Conservation (phyloP, 2,113 vertebrate genomes). For the Brachyistius frenatus region DNA sequence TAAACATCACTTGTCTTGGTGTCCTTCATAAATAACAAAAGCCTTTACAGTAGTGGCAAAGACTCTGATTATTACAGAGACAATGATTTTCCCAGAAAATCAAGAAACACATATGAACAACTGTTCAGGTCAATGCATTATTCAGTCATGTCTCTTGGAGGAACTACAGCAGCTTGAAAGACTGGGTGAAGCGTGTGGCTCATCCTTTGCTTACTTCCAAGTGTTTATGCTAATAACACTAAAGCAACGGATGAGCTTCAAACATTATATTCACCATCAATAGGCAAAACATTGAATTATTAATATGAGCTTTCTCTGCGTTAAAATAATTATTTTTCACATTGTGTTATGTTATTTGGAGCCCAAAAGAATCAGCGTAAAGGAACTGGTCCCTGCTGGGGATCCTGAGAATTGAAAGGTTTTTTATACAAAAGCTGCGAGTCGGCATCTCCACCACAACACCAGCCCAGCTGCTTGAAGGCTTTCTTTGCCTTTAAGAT, state of each 20-base stretch:
- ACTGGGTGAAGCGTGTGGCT: slow-evolving; percentile 33
- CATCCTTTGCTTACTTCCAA: slow-evolving; percentile 39
- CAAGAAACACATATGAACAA: not conserved
- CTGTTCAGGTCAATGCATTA: slow-evolving; percentile 38
- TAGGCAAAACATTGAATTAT: slow-evolving; percentile 41
- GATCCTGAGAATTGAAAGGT: not conserved
- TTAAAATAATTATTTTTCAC: slow-evolving; percentile 9
- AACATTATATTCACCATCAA: slow-evolving; percentile 31
- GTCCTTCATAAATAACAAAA: slow-evolving; percentile 5
- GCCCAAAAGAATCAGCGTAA: not conserved
- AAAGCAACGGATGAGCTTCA: slow-evolving; percentile 24
- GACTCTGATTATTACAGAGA: not conserved
- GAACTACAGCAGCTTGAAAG: slow-evolving; percentile 23
- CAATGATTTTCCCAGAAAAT: slow-evolving; percentile 1
- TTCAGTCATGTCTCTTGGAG: slow-evolving; percentile 34
- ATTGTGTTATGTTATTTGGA: slow-evolving; percentile 15
- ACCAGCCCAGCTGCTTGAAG: not conserved
- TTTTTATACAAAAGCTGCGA: too few relatives aligned
- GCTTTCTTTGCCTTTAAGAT: slow-evolving; percentile 6
- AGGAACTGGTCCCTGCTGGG: not conserved
- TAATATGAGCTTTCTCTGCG: slow-evolving; percentile 17
- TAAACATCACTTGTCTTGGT: not conserved
- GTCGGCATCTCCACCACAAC: too few relatives aligned
- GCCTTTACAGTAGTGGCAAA: not conserved
- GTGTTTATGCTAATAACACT: slow-evolving; percentile 36